Percentiles rank a stretch among this genome's conserved stretches.
These are phyloP conservation scores for Caenorhabditis doughertyi DNA, from an alignment of 2,888 invertebrate genomes.

Conservation along the genomic window DNA sequence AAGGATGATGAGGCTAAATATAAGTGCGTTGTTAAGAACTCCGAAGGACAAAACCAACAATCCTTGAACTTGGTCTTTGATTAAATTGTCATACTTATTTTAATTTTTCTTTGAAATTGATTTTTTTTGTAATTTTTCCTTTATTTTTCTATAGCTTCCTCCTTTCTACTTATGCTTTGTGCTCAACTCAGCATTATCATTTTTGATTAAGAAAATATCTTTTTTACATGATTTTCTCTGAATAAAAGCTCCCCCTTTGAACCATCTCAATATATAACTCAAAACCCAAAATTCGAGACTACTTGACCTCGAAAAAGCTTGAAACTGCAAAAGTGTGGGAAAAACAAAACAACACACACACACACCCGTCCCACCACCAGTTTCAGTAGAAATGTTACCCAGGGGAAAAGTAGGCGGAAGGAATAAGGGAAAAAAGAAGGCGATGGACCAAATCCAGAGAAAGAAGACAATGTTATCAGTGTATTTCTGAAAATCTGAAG, in stretches of 20 bases:
- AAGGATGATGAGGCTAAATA: constrained; percentile 83
- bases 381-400: constrained; percentile 56
- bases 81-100: constrained; percentile 55
- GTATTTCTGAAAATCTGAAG: constrained; percentile 31
- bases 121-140: neutral
- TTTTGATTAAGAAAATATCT: no score
- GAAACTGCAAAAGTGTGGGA: constrained; percentile 12
- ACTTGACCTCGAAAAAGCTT: constrained; percentile 5
- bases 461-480: constrained; percentile 48
- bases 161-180: no score
- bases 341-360: constrained; percentile 40
- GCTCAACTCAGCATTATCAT: no score
- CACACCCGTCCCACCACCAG: constrained; percentile 30
- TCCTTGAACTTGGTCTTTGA: constrained; percentile 82
- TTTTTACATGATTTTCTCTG: constrained; percentile 6
- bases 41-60: constrained; percentile 82
- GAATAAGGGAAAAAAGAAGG: constrained; percentile 34
- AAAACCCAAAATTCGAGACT: constrained; percentile 11
- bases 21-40: constrained; percentile 81
- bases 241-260: neutral
- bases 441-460: constrained; percentile 19
- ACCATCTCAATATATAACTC: neutral
- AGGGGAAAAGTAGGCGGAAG: constrained; percentile 45
- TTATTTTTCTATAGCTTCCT: constrained; percentile 17
- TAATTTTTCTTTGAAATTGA: constrained; percentile 10